Base-by-base conservation (phyloP, 37 sponge, comb jelly and placozoan species). In the Oscarella lobularis region DNA sequence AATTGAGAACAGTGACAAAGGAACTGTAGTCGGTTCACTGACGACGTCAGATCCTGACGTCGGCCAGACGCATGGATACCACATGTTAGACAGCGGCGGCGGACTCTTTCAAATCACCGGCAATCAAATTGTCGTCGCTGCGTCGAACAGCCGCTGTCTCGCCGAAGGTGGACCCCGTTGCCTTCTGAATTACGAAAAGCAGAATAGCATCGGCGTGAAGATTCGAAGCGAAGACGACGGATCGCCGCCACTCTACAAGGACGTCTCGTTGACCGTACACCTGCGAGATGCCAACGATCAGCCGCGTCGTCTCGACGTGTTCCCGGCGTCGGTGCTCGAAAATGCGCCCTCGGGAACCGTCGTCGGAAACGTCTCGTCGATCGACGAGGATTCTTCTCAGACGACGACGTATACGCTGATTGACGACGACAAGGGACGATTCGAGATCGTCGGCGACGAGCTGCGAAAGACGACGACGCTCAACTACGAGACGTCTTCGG, bases 401-500 rank as follows among this genome's bases (percentile, higher is more conserved):
- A 5, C 31, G 4, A 30, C 31, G 33, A 30, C 71, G 29, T 68
- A 68, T 68, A 34, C 71, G 33, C 71, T 68, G 6, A 35, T 20
- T 29, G 71, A 68, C 31, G 71, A 68, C 71, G 71, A 68, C 31
- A 14, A 14, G 5, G 71, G 71, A 5, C 6, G 71, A 14, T 68
- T 68, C 71, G 33, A 68, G 33, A 20, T 68, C 33, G 6, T 14
- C 31, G 29, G 4, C 5, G 33, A 68, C 31, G 31, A 68, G 31
- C 31, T 68, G 35, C 29, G 6, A 4, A 35, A 34, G 6, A 35
- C 71, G 31, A 68, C 29, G 31, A 35, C 33, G 71, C 35, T 14
- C 31, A 68, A 68, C 71, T 68, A 29, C 31, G 71, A 68, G 33
- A 68, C 31, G 71, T 5, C 6, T 5, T 34, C 71, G 6, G 31